Percentiles rank a stretch among this genome's conserved stretches.
phyloP scores from a whole-genome alignment of 2,888 invertebrate genomes.

The Polymixis lichenea region DNA sequence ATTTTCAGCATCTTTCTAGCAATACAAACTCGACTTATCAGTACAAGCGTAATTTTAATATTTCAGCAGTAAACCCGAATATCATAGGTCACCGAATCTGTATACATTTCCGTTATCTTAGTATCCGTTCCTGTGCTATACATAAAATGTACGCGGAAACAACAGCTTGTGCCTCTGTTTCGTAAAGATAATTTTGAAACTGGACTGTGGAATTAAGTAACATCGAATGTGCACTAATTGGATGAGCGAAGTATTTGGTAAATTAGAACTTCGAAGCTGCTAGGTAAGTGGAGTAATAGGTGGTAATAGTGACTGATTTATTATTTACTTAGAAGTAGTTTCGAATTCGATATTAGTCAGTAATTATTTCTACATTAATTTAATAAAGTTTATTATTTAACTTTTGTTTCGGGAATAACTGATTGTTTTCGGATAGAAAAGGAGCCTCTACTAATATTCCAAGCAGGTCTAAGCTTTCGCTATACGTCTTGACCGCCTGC shows the following conservation, averaged over 20 bases:
- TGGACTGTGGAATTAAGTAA: slow-evolving; percentile 25
- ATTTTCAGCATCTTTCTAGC: not conserved
- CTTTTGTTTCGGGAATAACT: not conserved
- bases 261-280: slow-evolving; percentile 12
- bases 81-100: slow-evolving; percentile 58
- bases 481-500: not conserved
- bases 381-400: not conserved
- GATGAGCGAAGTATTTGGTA: slow-evolving; percentile 16
- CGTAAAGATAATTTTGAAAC: slow-evolving; percentile 39
- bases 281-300: slow-evolving; percentile 10
- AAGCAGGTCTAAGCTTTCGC: not conserved
- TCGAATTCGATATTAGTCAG: not conserved
- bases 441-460: not conserved
- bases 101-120: slow-evolving; percentile 58
- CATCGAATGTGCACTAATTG: slow-evolving; percentile 20
- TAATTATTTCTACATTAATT: not conserved
- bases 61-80: slow-evolving; percentile 33
- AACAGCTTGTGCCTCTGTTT: slow-evolving; percentile 29
- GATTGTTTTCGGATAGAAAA: not conserved
- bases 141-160: slow-evolving; percentile 36
- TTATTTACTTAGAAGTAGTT: not conserved
- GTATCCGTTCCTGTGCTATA: slow-evolving; percentile 54
- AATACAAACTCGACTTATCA: slow-evolving; percentile 32
- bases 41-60: slow-evolving; percentile 39
- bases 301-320: slow-evolving; percentile 4